Percentiles rank a stretch among this genome's conserved stretches.
Evolutionary conservation across 2,888 invertebrate genomes (phyloP).

Genomic region (Argyresthia goedartella): DNA sequence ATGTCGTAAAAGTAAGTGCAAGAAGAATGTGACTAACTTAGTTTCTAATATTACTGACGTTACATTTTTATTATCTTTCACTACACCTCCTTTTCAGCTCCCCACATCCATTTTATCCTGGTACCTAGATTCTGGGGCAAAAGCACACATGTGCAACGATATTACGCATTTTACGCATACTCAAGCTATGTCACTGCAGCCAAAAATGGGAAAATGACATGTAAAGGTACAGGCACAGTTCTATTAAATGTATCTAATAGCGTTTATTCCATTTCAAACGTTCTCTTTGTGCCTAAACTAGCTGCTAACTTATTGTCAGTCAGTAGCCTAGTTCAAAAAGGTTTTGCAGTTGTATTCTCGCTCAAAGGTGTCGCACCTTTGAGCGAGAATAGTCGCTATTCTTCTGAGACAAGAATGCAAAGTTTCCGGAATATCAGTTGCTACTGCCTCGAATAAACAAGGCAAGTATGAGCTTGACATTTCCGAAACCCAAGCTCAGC

Average conservation of each 20-base stretch:
- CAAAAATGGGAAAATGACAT: background rate
- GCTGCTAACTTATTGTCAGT: background rate
- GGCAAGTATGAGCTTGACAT: background rate
- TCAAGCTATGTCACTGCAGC: background rate
- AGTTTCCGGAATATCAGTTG: background rate
- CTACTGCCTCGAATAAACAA: background rate
- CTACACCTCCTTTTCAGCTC: too few relatives aligned
- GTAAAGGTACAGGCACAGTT: background rate
- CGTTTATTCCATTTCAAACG: background rate
- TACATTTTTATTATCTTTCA: too few relatives aligned
- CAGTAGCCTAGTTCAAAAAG: background rate
- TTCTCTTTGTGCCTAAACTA: background rate
- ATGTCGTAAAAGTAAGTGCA: too few relatives aligned
- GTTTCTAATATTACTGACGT: too few relatives aligned
- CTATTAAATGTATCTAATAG: background rate
- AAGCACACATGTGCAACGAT: background rate
- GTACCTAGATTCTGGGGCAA: background rate
- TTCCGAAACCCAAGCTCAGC: background rate
- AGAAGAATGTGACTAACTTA: too few relatives aligned
- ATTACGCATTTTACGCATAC: background rate
- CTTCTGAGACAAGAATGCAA: background rate
- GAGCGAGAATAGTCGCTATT: too few relatives aligned
- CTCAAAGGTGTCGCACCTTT: background rate
- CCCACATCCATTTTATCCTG: too few relatives aligned
- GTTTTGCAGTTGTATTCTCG: background rate